phyloP scores from a whole-genome alignment of 1,140 invertebrate genomes.

The Teleogryllus occipitalis region DNA sequence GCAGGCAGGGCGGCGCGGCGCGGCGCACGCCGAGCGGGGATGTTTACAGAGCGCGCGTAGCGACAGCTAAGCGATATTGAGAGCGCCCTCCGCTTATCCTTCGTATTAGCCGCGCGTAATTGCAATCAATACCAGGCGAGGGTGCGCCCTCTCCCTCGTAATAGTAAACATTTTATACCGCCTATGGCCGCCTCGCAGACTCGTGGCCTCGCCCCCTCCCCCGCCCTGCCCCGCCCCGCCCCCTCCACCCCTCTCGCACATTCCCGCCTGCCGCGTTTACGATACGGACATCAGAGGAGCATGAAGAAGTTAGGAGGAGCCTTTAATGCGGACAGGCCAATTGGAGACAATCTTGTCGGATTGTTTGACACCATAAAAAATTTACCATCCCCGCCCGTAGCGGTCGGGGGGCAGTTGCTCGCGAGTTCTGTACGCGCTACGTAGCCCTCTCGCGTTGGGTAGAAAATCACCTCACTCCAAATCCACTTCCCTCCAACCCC shows the following conservation, averaged over 20 bases:
- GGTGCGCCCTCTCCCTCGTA: not conserved
- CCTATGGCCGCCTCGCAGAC: not conserved
- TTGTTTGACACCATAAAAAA: not conserved
- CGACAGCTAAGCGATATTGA: slow-evolving; percentile 1
- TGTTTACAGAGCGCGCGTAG: not conserved
- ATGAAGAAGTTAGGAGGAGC: not conserved
- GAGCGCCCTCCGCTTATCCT: not conserved
- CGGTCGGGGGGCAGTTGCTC: too few relatives aligned
- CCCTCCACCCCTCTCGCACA: too few relatives aligned
- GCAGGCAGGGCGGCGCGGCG: too few relatives aligned
- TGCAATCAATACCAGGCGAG: not conserved
- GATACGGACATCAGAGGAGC: not conserved
- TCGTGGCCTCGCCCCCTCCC: too few relatives aligned
- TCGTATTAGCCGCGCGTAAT: not conserved
- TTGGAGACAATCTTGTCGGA: not conserved
- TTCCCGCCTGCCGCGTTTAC: not conserved
- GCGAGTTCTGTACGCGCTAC: too few relatives aligned
- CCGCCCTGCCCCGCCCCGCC: too few relatives aligned
- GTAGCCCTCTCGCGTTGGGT: too few relatives aligned
- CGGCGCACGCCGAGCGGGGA: too few relatives aligned
- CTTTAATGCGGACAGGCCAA: not conserved
- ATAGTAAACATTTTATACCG: slow-evolving; percentile 5
- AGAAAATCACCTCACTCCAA: too few relatives aligned
- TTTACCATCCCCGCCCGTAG: not conserved
- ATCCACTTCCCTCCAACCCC: too few relatives aligned